Evolutionary conservation across 2,797 vertebrate species (phyloP).

Genomic region (Silurus aristotelis): DNA sequence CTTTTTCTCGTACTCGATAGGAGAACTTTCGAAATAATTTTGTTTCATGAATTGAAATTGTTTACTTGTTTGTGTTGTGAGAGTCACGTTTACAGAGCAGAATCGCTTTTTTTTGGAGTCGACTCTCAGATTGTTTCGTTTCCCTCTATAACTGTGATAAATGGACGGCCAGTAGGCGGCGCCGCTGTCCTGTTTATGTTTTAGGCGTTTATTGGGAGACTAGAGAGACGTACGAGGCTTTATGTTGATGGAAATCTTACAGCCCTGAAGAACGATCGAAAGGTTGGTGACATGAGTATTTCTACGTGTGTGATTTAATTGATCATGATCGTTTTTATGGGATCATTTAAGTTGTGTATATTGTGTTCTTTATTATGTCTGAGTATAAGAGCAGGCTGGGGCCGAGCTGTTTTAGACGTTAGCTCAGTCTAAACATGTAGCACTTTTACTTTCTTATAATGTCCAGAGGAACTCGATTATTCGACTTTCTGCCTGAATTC

Average conservation of each 20-base stretch:
- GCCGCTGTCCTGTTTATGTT: background rate
- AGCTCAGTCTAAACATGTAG: background rate
- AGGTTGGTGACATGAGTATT: slow-evolving; percentile 5
- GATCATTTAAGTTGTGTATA: no score
- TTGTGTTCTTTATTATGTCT: background rate
- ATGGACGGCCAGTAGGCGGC: background rate
- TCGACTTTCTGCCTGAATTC: no score
- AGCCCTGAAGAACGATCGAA: background rate
- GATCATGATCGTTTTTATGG: background rate
- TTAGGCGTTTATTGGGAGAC: no score
- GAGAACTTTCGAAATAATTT: no score
- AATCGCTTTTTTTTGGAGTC: background rate
- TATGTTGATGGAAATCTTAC: slow-evolving; percentile 10
- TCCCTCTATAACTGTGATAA: background rate
- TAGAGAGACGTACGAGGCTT: background rate
- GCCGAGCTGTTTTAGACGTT: background rate
- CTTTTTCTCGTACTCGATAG: no score
- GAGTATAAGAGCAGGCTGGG: background rate
- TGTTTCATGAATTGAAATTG: no score
- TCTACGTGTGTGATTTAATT: no score
- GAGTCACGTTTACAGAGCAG: background rate
- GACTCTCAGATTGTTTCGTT: background rate
- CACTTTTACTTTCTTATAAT: background rate
- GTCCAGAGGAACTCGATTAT: no score
- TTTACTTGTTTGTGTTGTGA: no score